Conservation (phyloP, 2,888 invertebrate genomes). For the Lymantria dispar region DNA sequence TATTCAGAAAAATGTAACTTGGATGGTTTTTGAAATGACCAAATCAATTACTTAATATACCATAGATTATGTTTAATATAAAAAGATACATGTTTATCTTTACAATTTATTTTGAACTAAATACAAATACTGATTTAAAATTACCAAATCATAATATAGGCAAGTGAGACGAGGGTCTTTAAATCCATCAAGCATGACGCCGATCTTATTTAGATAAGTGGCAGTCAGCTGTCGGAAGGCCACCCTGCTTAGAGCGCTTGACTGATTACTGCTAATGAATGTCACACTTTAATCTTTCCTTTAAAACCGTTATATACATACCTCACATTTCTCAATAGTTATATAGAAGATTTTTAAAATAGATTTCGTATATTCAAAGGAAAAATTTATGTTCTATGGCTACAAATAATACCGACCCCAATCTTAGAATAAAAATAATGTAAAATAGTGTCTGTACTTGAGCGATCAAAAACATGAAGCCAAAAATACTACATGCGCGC, state of each 20-base stretch:
- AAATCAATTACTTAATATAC: too few species aligned
- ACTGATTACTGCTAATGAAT: conserved; percentile 77
- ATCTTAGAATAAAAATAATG: too few species aligned
- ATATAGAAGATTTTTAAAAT: neutral
- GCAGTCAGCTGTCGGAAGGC: conserved; percentile 66
- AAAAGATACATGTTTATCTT: too few species aligned
- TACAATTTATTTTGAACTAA: neutral
- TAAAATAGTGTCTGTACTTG: too few species aligned
- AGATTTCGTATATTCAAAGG: too few species aligned
- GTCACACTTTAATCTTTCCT: conserved; percentile 65
- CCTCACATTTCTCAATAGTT: conserved; percentile 17
- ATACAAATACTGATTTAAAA: conserved; percentile 27
- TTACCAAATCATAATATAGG: conserved; percentile 29
- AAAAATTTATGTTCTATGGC: too few species aligned
- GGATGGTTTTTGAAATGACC: too few species aligned
- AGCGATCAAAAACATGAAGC: too few species aligned
- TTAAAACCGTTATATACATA: conserved; percentile 30
- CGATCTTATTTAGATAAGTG: conserved; percentile 80
- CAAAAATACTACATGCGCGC: too few species aligned
- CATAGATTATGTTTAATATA: too few species aligned
- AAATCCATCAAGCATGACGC: conserved; percentile 75
- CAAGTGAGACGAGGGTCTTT: conserved; percentile 59
- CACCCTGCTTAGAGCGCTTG: conserved; percentile 70
- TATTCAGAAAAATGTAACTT: too few species aligned
- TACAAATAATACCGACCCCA: too few species aligned